These are phyloP conservation scores for Lampris megalopsis DNA, from an alignment of 2,113 vertebrate species.

Conservation along the genomic window DNA sequence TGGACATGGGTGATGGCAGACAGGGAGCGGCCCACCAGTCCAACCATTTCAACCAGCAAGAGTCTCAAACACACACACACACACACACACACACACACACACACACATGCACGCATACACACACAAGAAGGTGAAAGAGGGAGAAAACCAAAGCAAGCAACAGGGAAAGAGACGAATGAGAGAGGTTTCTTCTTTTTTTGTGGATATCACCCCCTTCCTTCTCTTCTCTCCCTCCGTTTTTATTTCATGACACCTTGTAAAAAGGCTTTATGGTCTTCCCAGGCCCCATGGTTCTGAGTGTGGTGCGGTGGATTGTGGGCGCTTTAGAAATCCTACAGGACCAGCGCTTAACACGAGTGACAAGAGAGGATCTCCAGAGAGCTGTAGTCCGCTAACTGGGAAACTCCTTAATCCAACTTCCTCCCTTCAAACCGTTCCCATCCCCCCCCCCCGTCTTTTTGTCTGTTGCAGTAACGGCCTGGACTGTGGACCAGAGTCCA, in stretches of 20 bases:
- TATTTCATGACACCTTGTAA: slow-evolving; percentile 82
- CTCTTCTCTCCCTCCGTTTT: slow-evolving; percentile 63
- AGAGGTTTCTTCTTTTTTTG: slow-evolving; percentile 30
- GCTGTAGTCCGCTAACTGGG: slow-evolving; percentile 42
- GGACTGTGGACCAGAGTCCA: background rate
- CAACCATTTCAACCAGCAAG: slow-evolving; percentile 41
- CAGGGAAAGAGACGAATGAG: slow-evolving; percentile 27
- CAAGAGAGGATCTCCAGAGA: slow-evolving; percentile 67
- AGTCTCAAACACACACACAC: slow-evolving; percentile 37
- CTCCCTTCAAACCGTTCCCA: background rate
- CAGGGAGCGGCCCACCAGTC: slow-evolving; percentile 64
- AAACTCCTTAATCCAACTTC: slow-evolving; percentile 46
- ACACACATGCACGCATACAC: slow-evolving; percentile 4
- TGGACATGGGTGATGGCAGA: slow-evolving; percentile 80
- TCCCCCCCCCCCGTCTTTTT: background rate
- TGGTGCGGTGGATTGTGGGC: slow-evolving; percentile 58
- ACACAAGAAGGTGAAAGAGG: background rate
- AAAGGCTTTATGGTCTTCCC: slow-evolving; percentile 77
- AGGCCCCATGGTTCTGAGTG: slow-evolving; percentile 56
- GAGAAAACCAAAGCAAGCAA: slow-evolving; percentile 10
- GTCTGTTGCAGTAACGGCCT: background rate
- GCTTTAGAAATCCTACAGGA: slow-evolving; percentile 63
- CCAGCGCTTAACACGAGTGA: slow-evolving; percentile 66
- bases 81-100: slow-evolving; percentile 9
- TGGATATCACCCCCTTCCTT: slow-evolving; percentile 43